Base-by-base conservation (phyloP, 2,113 vertebrate species). In the Semnornis frantzii region DNA sequence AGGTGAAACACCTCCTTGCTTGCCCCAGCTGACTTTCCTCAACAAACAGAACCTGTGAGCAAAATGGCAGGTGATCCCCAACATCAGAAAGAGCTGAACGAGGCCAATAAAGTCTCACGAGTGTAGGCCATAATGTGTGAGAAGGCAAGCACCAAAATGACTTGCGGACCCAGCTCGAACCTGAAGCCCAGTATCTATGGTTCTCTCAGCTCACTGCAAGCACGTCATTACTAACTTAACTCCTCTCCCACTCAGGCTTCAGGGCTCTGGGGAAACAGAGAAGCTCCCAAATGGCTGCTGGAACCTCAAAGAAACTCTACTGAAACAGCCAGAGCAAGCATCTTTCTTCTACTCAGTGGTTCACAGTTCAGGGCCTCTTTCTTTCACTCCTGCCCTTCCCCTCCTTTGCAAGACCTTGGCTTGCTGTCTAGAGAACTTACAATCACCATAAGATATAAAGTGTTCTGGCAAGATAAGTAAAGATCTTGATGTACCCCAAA, bases 361-460 rank as follows among this genome's bases (percentile, higher is more conserved):
- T 90, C 85, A 76, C n/a, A 91, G 81, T 86, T 95, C 89, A 95
- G 52, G 83, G 88, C 58, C 42, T 48, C 79, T 91, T 95, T 81
- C 57, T 85, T 69, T 75, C 74, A 84, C 39, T 75, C 33, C 9
- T 92, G 64, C 70, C 55, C 48, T 91, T 92, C 55, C 11, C 34
- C 37, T 88, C 39, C 72, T 76, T 69, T 77, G 39, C 76, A 94
- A 84, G 95, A 85, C 93, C 95, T 96, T 97, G 94, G 20, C 15
- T 93, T 88, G 60, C 34, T 94, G 92, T 95, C 96, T 95, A 95
- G 91, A 92, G 94, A 91, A 91, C 88, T 94, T 93, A 27, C 76
- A 90, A 68, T 91, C 91, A 77, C 66, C 19, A 1, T 80, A 72
- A 89, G 66, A 84, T 81, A 86, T 44, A 87, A 92, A 93, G 20